A percentile compares a stretch with the other conserved stretches of the same genome.
phyloP scores from a whole-genome alignment of 1,140 invertebrate species.

The Bombus haemorrhoidalis region DNA sequence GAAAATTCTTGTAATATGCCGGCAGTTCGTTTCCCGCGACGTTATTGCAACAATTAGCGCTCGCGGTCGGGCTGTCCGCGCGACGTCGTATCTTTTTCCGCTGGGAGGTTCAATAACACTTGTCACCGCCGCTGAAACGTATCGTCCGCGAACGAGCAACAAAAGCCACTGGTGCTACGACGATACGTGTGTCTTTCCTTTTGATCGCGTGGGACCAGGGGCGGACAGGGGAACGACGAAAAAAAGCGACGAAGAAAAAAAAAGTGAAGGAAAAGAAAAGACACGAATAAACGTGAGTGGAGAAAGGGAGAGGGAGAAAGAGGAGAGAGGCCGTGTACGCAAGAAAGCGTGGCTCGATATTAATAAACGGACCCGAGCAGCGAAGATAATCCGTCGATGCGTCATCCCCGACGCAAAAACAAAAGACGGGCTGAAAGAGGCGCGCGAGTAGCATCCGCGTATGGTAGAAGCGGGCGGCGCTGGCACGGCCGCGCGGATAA shows the following conservation, averaged over 20 bases:
- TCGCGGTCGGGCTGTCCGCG: background rate
- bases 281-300: background rate
- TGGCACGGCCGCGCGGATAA: conserved; percentile 37
- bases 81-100: conserved; percentile 26
- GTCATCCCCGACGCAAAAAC: conserved; percentile 43
- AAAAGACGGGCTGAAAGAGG: conserved; percentile 40
- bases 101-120: conserved; percentile 25
- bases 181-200: conserved; percentile 19
- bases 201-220: background rate
- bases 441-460: background rate
- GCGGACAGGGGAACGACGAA: background rate
- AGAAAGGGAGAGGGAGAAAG: too few species aligned
- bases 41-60: conserved; percentile 35
- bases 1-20: background rate
- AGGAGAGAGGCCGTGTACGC: background rate
- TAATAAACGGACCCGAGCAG: conserved; percentile 38
- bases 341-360: conserved; percentile 46
- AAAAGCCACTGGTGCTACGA: background rate
- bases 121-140: conserved; percentile 21
- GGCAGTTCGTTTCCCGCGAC: background rate
- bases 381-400: conserved; percentile 55
- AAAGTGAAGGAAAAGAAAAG: background rate
- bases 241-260: too few species aligned
- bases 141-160: conserved; percentile 30
- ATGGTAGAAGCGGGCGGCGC: background rate